These are phyloP conservation scores for Crotophaga sulcirostris DNA, from an alignment of 2,113 vertebrate genomes.

Conservation along the genomic window DNA sequence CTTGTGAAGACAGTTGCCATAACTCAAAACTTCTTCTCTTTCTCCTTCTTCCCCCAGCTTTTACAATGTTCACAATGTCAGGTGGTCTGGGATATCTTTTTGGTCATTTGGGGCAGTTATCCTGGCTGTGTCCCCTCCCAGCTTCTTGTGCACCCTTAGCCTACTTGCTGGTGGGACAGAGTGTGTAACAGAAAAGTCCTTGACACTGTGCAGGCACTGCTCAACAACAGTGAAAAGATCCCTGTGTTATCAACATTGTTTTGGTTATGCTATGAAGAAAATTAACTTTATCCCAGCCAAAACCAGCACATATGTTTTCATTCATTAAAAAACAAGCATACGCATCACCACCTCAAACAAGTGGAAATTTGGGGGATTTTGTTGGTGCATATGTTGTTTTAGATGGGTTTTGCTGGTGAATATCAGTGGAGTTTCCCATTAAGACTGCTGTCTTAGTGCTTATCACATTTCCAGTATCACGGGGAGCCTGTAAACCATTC, in stretches of 20 bases:
- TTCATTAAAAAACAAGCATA: background rate
- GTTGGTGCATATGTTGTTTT: background rate
- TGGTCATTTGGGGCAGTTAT: background rate
- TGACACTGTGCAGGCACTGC: background rate
- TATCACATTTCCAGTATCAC: background rate
- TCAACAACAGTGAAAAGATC: background rate
- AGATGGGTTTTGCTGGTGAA: background rate
- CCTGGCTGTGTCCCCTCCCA: background rate
- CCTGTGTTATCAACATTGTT: background rate
- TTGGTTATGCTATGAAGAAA: background rate
- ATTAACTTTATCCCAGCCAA: background rate
- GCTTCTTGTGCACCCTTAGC: accelerated
- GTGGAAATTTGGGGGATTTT: background rate
- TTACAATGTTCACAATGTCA: accelerated
- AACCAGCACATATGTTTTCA: background rate
- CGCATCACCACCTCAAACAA: background rate
- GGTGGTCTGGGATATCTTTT: background rate
- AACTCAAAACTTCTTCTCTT: background rate
- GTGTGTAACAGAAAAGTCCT: background rate
- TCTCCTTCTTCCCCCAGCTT: background rate
- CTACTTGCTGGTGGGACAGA: accelerated
- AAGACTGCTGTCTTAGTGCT: background rate
- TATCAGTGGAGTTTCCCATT: background rate
- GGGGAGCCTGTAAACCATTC: background rate
- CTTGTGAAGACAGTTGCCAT: background rate